Evolutionary conservation across 2,113 vertebrate species (phyloP).

Genomic region (cat (Felis catus)): F.catus_Fca126_mat1.0 CM031419.1:71743001-71743500

Average conservation of each 20-base stretch:
- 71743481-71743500: neutral
- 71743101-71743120: slow-evolving; percentile 80
- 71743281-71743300: neutral
- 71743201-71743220: slow-evolving; percentile 11
- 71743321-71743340: neutral
- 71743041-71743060: slow-evolving; percentile 95
- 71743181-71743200: neutral
- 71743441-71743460: neutral
- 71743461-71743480: neutral
- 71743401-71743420: neutral
- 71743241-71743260: slow-evolving; percentile 91
- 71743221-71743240: slow-evolving; percentile 78
- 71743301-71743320: neutral
- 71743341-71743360: neutral
- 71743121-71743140: slow-evolving; percentile 59
- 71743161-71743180: neutral
- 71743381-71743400: neutral
- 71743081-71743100: slow-evolving; percentile 80
- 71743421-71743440: neutral
- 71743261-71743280: slow-evolving; percentile 87
- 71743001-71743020: slow-evolving; percentile 98
- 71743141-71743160: neutral
- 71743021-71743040: slow-evolving; percentile 92
- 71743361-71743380: neutral
- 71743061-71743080: slow-evolving; percentile 80